Evolutionary conservation across 2,888 invertebrate species (phyloP), one percentile per base, ranked within the genome.

Genomic region (Amiota communis): DNA sequence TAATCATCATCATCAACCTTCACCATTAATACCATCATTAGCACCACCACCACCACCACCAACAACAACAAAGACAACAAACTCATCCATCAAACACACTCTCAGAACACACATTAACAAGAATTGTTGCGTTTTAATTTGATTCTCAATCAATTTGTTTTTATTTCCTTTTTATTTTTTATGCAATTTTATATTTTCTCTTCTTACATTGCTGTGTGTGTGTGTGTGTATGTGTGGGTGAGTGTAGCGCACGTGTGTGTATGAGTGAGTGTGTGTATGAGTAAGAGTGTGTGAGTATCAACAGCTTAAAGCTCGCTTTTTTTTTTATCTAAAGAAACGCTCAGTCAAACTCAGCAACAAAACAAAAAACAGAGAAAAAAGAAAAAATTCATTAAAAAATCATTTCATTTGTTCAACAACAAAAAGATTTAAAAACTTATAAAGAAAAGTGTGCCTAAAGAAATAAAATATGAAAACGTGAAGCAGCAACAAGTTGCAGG

Each of bases 391-490:
- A 68, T 51, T 67, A 23, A 68, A 68, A 20, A 68, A 59, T 20
- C 59, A 59, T 59, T 59, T 17, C 17, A 15, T 20, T 59, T 20
- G 59, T 59, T 20, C 59, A 59, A 36, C 36, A 36, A 36, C 36
- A 36, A 36, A 2, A 36, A 36, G 6, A 36, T 4, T 36, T 6
- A 36, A 36, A 36, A 36, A 6, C 36, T 36, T 36, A 6, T 36
- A 36, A 36, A 36, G 36, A 36, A 61, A 15, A 23, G 1, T 13
- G 23, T 36, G 12, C 36, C 12, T 63, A 63, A 36, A 73, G 75
- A 69, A 74, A 71, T 75, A 75, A 77, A 73, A 71, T n/a, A 75
- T 68, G 64, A 63, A 73, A 71, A 72, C n/a, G 20, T 17, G 11
- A 51, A 13, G 59, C 48, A 65, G n/a, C 65, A 48, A 65, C 48